These are phyloP conservation scores for Montipora foliosa DNA, from an alignment of 64 coral and sea anemone species.

Conservation along the genomic window DNA sequence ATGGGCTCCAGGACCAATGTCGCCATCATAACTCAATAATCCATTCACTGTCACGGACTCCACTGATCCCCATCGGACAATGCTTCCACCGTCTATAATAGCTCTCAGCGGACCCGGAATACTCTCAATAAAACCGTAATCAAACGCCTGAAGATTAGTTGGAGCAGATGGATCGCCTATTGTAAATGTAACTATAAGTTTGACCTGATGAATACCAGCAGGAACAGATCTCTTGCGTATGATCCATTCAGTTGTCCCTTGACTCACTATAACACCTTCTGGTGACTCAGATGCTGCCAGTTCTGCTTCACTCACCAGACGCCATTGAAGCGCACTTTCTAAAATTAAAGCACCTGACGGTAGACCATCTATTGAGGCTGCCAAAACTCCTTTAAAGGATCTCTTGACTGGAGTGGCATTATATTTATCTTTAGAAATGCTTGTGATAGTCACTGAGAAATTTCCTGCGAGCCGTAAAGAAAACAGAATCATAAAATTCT, in stretches of 20 bases:
- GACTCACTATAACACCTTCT: background rate
- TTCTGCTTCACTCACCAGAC: background rate
- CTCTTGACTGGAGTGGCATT: background rate
- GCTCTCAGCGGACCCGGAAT: background rate
- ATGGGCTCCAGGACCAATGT: background rate
- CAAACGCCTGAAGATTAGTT: background rate
- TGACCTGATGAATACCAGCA: background rate
- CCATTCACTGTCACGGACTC: background rate
- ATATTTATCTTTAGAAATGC: constrained; percentile 5
- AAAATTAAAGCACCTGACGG: background rate
- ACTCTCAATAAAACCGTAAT: constrained; percentile 12
- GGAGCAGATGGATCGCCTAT: background rate
- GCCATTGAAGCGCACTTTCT: background rate
- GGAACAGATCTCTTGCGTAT: background rate
- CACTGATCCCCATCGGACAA: constrained; percentile 16
- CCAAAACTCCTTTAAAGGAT: background rate
- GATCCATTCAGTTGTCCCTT: background rate
- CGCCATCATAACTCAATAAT: constrained; percentile 8
- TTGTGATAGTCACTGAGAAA: background rate
- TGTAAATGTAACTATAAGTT: background rate
- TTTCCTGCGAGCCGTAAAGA: background rate
- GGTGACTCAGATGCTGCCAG: background rate
- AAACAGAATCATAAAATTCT: background rate
- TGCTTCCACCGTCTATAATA: constrained; percentile 6
- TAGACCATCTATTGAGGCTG: background rate